phyloP scores from a whole-genome alignment of 2,797 vertebrate species.

The Spinus pinus region DNA sequence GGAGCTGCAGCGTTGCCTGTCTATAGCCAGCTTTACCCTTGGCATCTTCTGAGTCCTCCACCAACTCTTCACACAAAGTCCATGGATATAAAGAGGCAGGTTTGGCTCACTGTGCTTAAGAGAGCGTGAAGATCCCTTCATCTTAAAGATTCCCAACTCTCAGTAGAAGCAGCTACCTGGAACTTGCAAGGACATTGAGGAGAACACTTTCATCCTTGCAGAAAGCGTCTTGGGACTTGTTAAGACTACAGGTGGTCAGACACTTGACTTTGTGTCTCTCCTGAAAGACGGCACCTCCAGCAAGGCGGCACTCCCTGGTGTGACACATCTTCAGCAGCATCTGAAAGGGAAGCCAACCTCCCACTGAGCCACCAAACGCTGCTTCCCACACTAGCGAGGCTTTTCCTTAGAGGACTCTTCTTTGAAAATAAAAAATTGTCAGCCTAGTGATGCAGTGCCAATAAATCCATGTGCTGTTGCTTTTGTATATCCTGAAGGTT shows the following conservation, averaged over 20 bases:
- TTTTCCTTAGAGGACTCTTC: conserved; percentile 30
- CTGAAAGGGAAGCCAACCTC: conserved; percentile 25
- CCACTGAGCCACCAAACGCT: conserved; percentile 50
- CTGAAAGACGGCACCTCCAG: conserved; percentile 45
- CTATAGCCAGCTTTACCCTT: background rate
- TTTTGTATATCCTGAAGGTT: conserved; percentile 12
- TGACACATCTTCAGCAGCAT: conserved; percentile 31
- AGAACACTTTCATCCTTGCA: conserved; percentile 54
- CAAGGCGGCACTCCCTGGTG: background rate
- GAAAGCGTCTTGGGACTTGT: conserved; percentile 43
- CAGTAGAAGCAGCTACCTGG: background rate
- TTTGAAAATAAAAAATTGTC: conserved; percentile 43
- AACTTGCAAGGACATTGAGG: conserved; percentile 26
- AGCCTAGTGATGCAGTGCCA: conserved; percentile 1
- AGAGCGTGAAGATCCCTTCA: background rate
- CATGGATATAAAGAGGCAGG: background rate
- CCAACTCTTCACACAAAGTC: background rate
- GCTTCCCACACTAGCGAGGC: background rate
- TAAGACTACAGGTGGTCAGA: conserved; percentile 43
- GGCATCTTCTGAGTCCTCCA: background rate
- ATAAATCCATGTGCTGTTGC: background rate
- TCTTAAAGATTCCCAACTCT: background rate
- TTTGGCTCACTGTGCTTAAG: background rate
- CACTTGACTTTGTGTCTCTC: conserved; percentile 43
- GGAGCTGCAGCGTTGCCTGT: background rate